Percentiles rank a stretch among this genome's conserved stretches.
Evolutionary conservation across 2,113 vertebrate genomes (phyloP).

Genomic region (Macroglossus sobrinus): DNA sequence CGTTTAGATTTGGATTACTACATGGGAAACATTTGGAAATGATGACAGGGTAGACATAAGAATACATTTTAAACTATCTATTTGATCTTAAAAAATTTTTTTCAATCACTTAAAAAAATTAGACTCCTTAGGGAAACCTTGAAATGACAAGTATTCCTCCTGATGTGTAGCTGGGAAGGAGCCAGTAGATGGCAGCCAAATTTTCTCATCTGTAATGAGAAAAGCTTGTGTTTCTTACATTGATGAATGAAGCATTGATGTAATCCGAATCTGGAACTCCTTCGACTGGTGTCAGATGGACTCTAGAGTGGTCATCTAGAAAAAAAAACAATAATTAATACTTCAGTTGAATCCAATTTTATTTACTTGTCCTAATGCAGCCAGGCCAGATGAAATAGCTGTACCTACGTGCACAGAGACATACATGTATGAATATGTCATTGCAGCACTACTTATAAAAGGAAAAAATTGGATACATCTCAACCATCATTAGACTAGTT

Average conservation of each 20-base stretch:
- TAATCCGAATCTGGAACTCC: constrained; percentile 99
- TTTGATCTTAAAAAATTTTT: background rate
- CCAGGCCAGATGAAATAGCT: background rate
- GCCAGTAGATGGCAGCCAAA: background rate
- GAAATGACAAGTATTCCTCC: constrained; percentile 16
- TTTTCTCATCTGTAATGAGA: too few species aligned
- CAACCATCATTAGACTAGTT: background rate
- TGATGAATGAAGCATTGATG: constrained; percentile 98
- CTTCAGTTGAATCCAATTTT: constrained; percentile 30
- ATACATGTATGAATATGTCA: background rate
- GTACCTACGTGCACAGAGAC: background rate
- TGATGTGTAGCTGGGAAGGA: background rate
- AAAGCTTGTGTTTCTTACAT: constrained; percentile 85
- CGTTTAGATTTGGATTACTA: constrained; percentile 10
- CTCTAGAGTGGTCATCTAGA: constrained; percentile 96
- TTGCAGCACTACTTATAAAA: background rate
- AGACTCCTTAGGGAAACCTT: constrained; percentile 3
- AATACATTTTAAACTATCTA: constrained; percentile 21
- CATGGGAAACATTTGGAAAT: background rate
- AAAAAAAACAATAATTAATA: constrained; percentile 18
- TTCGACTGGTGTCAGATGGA: constrained; percentile 94
- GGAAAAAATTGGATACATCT: background rate
- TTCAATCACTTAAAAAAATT: background rate
- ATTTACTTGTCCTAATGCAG: constrained; percentile 1
- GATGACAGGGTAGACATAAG: background rate